phyloP scores from a whole-genome alignment of 2,797 vertebrate species.

The Argentina silus region DNA sequence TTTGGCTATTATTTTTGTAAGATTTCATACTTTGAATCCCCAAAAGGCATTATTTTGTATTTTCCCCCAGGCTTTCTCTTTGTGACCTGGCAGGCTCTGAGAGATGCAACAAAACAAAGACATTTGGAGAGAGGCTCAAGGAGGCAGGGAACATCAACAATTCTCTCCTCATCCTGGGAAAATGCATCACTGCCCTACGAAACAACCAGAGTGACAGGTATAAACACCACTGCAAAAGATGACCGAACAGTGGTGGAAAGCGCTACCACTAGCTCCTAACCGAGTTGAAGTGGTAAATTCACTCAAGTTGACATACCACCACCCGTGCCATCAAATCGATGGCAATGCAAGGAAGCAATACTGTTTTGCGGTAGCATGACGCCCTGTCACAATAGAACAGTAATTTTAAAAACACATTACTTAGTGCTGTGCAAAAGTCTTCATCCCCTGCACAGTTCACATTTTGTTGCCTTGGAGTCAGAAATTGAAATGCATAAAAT shows the following conservation, averaged over 20 bases:
- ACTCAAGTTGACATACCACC: no score
- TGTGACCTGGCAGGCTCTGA: slow-evolving; percentile 93
- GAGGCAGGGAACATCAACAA: slow-evolving; percentile 94
- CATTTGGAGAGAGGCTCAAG: slow-evolving; percentile 87
- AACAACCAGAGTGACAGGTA: slow-evolving; percentile 85
- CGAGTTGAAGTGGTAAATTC: no score
- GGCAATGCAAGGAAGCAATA: no score
- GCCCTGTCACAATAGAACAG: no score
- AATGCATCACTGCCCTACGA: slow-evolving; percentile 87
- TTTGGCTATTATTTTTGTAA: background rate
- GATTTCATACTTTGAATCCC: background rate
- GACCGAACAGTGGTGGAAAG: background rate
- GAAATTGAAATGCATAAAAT: no score
- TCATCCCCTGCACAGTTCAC: no score
- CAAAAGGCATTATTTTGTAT: background rate
- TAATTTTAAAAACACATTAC: no score
- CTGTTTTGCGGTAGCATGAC: no score
- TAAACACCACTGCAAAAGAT: no score
- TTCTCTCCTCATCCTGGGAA: slow-evolving; percentile 91
- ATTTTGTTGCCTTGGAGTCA: no score
- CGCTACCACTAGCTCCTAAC: background rate
- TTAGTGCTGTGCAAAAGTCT: no score
- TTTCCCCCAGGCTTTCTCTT: slow-evolving; percentile 80
- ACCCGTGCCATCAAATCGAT: no score
- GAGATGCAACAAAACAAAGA: slow-evolving; percentile 89